Conservation (phyloP, 2,113 vertebrate species). For the Garra rufa region DNA sequence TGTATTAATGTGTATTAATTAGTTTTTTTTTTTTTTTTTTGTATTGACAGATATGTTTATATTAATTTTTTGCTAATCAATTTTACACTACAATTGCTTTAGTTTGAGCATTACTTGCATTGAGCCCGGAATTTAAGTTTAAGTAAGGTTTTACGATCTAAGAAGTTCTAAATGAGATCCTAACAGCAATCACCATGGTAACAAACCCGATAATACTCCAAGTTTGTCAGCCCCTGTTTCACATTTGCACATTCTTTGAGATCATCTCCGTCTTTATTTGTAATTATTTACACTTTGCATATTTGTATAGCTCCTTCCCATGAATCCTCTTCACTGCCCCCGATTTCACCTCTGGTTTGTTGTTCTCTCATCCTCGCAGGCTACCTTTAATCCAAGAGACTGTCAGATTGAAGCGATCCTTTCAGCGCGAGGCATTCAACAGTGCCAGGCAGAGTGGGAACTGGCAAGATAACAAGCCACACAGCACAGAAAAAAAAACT, state of each 20-base stretch:
- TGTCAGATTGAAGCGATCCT: constrained; percentile 76
- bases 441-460: constrained; percentile 71
- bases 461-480: constrained; percentile 72
- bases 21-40: too few relatives aligned
- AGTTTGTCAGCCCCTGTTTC: neutral
- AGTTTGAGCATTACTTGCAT: neutral
- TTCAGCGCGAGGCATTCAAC: constrained; percentile 71
- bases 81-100: neutral
- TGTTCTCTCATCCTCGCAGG: constrained; percentile 70
- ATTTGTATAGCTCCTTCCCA: constrained; percentile 31
- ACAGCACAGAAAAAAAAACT: constrained; percentile 17
- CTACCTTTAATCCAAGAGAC: constrained; percentile 77
- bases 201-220: neutral
- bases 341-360: constrained; percentile 74
- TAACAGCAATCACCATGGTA: neutral
- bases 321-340: constrained; percentile 70
- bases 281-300: constrained; percentile 23
- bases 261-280: constrained; percentile 7
- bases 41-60: too few relatives aligned
- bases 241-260: neutral
- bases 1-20: too few relatives aligned
- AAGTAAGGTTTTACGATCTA: neutral
- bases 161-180: neutral
- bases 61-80: too few relatives aligned
- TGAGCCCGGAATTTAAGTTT: neutral